A percentile compares a stretch with the other conserved stretches of the same genome.
Conservation (phyloP, 64 coral and sea anemone genomes). For the Orbicella faveolata region DNA sequence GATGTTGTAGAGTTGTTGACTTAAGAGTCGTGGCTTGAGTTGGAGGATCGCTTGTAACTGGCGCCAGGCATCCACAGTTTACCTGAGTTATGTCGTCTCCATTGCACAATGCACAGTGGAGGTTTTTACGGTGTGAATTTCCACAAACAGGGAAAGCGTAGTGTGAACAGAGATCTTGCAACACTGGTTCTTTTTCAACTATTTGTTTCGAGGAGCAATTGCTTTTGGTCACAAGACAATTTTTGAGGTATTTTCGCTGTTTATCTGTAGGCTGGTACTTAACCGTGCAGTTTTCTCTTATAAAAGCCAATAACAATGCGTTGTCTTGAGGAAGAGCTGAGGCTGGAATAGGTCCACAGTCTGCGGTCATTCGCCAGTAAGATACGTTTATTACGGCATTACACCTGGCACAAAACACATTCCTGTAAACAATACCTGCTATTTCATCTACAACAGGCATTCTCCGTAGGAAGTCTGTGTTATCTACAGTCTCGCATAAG, state of each 20-base stretch:
- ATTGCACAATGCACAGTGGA: background rate
- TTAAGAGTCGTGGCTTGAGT: background rate
- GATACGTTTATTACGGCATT: background rate
- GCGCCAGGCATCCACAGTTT: background rate
- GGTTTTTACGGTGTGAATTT: background rate
- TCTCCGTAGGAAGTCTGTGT: background rate
- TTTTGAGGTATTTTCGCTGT: background rate
- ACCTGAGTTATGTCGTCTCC: background rate
- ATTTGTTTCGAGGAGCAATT: background rate
- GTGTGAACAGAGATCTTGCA: background rate
- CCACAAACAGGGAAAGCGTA: background rate
- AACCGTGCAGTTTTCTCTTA: background rate
- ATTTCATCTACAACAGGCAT: conserved; percentile 13
- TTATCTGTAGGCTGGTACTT: background rate
- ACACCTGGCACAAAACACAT: conserved; percentile 32
- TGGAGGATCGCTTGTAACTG: background rate
- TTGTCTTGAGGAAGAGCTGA: conserved; percentile 5
- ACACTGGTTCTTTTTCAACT: background rate
- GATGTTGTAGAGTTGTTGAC: background rate
- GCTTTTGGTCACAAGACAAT: background rate
- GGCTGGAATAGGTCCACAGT: background rate
- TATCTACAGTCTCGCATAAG: background rate
- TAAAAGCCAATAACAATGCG: background rate
- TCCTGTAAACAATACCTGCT: background rate
- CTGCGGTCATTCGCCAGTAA: conserved; percentile 9